Evolutionary conservation across 2,113 vertebrate genomes (phyloP).

Genomic region (Montifringilla adamsi): DNA sequence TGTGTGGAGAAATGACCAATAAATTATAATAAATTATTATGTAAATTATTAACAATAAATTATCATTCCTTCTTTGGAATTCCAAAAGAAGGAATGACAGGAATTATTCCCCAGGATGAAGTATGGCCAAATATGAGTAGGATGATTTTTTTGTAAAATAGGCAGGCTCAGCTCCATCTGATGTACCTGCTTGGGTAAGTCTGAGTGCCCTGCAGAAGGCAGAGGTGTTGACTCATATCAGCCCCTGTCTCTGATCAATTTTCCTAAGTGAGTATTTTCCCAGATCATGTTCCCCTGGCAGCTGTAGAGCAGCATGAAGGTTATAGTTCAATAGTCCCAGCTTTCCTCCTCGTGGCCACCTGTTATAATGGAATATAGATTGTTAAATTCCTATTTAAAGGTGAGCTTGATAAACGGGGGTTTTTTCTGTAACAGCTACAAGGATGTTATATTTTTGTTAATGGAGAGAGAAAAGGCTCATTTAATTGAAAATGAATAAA

Average conservation of each 20-base stretch:
- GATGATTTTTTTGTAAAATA: background rate
- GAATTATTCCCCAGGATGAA: background rate
- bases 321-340: background rate
- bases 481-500: background rate
- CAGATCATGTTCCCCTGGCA: background rate
- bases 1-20: background rate
- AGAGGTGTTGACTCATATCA: background rate
- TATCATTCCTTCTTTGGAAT: background rate
- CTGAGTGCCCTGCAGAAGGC: background rate
- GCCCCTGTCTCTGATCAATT: background rate
- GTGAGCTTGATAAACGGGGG: background rate
- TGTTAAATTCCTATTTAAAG: background rate
- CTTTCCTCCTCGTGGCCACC: background rate
- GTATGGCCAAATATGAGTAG: background rate
- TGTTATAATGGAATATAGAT: background rate
- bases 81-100: background rate
- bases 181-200: background rate
- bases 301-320: background rate
- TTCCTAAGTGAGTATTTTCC: background rate
- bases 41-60: background rate
- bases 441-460: background rate
- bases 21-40: background rate
- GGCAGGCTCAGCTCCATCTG: background rate
- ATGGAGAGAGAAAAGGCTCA: background rate
- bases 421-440: background rate